phyloP scores from a whole-genome alignment of 2,888 invertebrate genomes.

The Hylaea fasciaria region DNA sequence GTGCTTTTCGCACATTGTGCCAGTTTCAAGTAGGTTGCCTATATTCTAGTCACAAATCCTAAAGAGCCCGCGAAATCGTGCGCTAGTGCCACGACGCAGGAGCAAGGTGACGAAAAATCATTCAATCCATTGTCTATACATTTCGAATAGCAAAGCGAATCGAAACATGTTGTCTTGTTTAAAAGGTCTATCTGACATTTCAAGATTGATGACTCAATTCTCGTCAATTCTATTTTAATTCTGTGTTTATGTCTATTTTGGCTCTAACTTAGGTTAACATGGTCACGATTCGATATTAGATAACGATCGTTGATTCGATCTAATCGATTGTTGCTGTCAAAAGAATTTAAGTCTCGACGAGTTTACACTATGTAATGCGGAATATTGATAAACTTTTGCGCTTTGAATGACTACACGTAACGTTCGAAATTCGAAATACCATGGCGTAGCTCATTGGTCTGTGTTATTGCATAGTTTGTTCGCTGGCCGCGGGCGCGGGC shows the following conservation, averaged over 20 bases:
- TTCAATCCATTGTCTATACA: constrained; percentile 58
- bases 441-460: constrained; percentile 45
- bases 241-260: constrained; percentile 21
- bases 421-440: constrained; percentile 33
- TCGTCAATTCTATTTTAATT: constrained; percentile 23
- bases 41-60: constrained; percentile 35
- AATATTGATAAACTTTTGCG: constrained; percentile 29
- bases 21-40: too few relatives aligned
- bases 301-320: constrained; percentile 14
- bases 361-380: neutral
- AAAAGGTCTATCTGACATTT: constrained; percentile 47
- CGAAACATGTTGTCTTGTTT: constrained; percentile 48
- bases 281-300: constrained; percentile 23
- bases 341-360: constrained; percentile 6
- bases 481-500: constrained; percentile 35
- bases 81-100: constrained; percentile 52
- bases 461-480: constrained; percentile 36
- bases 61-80: constrained; percentile 54
- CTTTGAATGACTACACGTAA: constrained; percentile 52
- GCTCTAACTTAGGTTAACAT: constrained; percentile 20
- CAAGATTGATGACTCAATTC: constrained; percentile 36
- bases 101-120: constrained; percentile 63
- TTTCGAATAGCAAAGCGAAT: constrained; percentile 42
- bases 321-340: constrained; percentile 22
- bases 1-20: too few relatives aligned